Base-by-base conservation (phyloP, 1,140 invertebrate genomes). In the Palaemon carinicauda region DNA sequence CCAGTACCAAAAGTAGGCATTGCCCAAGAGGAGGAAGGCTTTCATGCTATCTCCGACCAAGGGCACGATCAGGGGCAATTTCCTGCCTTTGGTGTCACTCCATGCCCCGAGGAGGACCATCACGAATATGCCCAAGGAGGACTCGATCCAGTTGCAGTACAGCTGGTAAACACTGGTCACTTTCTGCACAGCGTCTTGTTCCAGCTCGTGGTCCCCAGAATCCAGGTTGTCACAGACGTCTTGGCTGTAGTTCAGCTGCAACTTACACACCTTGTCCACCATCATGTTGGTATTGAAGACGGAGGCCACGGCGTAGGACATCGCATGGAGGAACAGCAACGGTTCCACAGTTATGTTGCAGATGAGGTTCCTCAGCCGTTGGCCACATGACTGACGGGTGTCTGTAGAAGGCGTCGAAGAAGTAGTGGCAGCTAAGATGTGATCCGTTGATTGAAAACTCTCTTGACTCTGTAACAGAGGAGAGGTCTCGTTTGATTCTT, bases 201-300 rank as follows among this genome's bases (percentile, higher is more conserved):
- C 52, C 19, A 12, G 41, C 5, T 60, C 31, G 60, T 79, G 79
- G 14, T 53, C 71, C n/a, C 83, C 83, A 9, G 75, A 53, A 27
- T 79, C 56, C 77, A 86, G 19, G 75, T 80, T 52, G 41, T 29
- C 4, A 50, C 83, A 86, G 1, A 86, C 24, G 1, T 86, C 75
- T n/a, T 12, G 1, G 50, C 33, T 69, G 50, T 79, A 86, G 54
- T 86, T n/a, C 21, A 79, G 50, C 19, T 86, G 60, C 3, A 73
- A 9, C 27, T 21, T 7, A 14, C 83, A 86, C 15, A 56, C 69
- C 75, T 86, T 86, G 21, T 80, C 83, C 56, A 86, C 75, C 21
- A 60, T 29, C 77, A 86, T 79, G 56, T 86, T 79, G 15, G 75
- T 80, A 14, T 52, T 71, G 75, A 71, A 86, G 54, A 86, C 75